Conservation (phyloP, 2,113 vertebrate genomes). For the Calonectris borealis region DNA sequence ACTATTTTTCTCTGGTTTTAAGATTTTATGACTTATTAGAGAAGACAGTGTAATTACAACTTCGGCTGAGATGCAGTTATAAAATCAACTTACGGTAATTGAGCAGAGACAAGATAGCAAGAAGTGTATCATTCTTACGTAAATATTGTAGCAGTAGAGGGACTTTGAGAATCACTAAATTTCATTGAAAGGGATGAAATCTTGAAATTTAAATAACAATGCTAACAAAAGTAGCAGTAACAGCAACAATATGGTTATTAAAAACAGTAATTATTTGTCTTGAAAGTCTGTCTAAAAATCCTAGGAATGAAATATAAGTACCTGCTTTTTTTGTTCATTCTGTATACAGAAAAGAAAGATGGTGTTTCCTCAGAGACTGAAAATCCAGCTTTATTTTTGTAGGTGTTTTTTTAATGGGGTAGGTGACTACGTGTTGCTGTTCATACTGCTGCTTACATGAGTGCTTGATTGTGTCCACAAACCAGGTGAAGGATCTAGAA, state of each 20-base stretch:
- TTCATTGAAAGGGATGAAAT: not conserved
- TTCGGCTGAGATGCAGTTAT: not conserved
- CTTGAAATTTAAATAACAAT: slow-evolving; percentile 10
- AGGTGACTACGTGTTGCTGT: not conserved
- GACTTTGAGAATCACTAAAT: not conserved
- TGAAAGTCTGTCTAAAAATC: not conserved
- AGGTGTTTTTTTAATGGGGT: not conserved
- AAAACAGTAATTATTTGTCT: slow-evolving; percentile 1
- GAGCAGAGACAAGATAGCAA: slow-evolving; percentile 2
- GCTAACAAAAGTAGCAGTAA: not conserved
- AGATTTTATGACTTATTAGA: slow-evolving; percentile 34
- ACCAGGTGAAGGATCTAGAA: not conserved
- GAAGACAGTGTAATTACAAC: slow-evolving; percentile 37
- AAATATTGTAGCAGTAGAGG: slow-evolving; percentile 2
- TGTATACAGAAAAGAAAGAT: not conserved
- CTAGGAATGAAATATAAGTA: not conserved
- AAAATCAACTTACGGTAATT: slow-evolving; percentile 36
- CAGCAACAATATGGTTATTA: not conserved
- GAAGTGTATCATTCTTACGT: not conserved
- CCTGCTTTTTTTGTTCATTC: not conserved
- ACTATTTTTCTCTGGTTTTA: not conserved
- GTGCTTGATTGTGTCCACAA: not conserved
- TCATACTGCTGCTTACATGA: not conserved
- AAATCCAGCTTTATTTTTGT: not conserved
- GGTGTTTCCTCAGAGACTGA: not conserved